phyloP scores from a whole-genome alignment of 2,797 vertebrate genomes.

The Gastrophryne carolinensis region DNA sequence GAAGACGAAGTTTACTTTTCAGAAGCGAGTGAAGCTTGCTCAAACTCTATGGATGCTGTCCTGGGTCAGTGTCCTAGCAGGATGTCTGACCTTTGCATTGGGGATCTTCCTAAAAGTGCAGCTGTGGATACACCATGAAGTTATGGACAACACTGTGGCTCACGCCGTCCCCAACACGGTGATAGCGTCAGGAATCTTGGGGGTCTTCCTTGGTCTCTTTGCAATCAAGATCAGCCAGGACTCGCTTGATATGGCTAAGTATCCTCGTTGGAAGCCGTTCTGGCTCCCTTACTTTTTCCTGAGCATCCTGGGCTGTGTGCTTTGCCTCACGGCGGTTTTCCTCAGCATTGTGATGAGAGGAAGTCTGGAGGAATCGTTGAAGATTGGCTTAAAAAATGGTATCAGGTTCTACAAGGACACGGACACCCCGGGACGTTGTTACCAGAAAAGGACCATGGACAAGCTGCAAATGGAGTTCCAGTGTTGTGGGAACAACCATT shows the following conservation, averaged over 20 bases:
- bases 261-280: slow-evolving; percentile 75
- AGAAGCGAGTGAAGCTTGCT: slow-evolving; percentile 78
- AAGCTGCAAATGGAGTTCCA: slow-evolving; percentile 81
- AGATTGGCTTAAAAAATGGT: slow-evolving; percentile 73
- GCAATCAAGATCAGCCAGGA: slow-evolving; percentile 77
- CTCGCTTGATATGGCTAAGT: slow-evolving; percentile 70
- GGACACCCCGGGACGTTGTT: slow-evolving; percentile 83
- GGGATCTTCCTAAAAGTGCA: slow-evolving; percentile 79
- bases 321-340: slow-evolving; percentile 74
- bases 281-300: slow-evolving; percentile 73
- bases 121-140: slow-evolving; percentile 75
- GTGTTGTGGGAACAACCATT: slow-evolving; percentile 82
- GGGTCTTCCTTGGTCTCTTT: slow-evolving; percentile 75
- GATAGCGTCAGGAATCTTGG: slow-evolving; percentile 74
- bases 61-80: slow-evolving; percentile 71
- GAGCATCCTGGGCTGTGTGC: slow-evolving; percentile 71
- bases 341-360: slow-evolving; percentile 78
- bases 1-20: slow-evolving; percentile 79
- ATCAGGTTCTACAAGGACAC: slow-evolving; percentile 88
- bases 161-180: slow-evolving; percentile 80
- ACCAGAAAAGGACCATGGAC: slow-evolving; percentile 83
- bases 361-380: slow-evolving; percentile 75
- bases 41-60: slow-evolving; percentile 79
- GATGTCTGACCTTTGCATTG: slow-evolving; percentile 74
- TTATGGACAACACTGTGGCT: slow-evolving; percentile 77